A percentile compares a stretch with the other conserved stretches of the same genome.
These are phyloP conservation scores for Erpetoichthys calabaricus DNA, from an alignment of 2,797 vertebrate species.

Conservation along the genomic window DNA sequence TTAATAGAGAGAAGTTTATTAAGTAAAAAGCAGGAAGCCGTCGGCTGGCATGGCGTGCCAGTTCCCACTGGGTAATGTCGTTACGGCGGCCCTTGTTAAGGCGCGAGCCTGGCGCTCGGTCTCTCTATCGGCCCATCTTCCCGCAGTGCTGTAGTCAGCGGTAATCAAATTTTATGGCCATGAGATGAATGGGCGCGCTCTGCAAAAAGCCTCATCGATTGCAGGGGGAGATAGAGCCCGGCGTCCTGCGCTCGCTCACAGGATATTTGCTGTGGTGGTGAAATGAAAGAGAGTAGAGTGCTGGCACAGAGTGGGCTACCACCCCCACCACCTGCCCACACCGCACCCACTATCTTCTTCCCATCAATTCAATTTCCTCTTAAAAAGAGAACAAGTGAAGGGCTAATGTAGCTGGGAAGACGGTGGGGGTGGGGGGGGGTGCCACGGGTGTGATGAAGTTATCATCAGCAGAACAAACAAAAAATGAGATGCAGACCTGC, in stretches of 20 bases:
- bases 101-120: slow-evolving; percentile 40
- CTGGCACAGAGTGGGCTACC: slow-evolving; percentile 17
- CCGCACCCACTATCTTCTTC: slow-evolving; percentile 50
- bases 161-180: slow-evolving; percentile 83
- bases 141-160: slow-evolving; percentile 74
- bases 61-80: slow-evolving; percentile 20
- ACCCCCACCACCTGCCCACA: slow-evolving; percentile 22
- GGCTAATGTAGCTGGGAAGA: slow-evolving; percentile 62
- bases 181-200: slow-evolving; percentile 79
- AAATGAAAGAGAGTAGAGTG: slow-evolving; percentile 40
- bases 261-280: slow-evolving; percentile 93
- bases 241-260: slow-evolving; percentile 69
- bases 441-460: slow-evolving; percentile 3
- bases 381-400: slow-evolving; percentile 60
- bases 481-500: no score
- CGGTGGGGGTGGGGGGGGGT: slow-evolving; percentile 27
- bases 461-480: no score
- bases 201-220: slow-evolving; percentile 73
- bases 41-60: slow-evolving; percentile 14
- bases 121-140: slow-evolving; percentile 62
- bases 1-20: slow-evolving; percentile 23
- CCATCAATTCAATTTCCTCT: slow-evolving; percentile 77
- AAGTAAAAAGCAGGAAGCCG: slow-evolving; percentile 18
- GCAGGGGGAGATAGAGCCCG: slow-evolving; percentile 64
- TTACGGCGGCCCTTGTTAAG: slow-evolving; percentile 19